Base-by-base conservation (phyloP, 2,888 invertebrate genomes). In the Dendrolimus pini region DNA sequence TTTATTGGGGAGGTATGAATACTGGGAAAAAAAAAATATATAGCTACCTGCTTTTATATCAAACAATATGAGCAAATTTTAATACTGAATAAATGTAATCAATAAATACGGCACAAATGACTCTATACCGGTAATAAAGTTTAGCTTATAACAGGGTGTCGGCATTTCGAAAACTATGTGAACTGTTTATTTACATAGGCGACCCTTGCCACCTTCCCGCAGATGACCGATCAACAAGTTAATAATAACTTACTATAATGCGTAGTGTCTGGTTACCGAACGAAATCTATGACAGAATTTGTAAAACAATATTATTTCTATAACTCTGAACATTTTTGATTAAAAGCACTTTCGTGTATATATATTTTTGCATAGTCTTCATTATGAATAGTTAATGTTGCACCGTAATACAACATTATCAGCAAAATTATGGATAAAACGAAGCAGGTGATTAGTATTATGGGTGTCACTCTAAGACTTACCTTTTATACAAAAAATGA, bases 211-310 rank as follows among this genome's bases (percentile, higher is more conserved):
- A 52, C 55, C 54, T 54, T 30, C 30, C 30, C 7, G 18, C 30
- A 66, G 65, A 61, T 60, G 67, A 73, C 70, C 64, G 65, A 76
- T 78, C 76, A 71, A 74, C 70, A 74, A 75, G 82, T 80, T 83
- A 83, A 78, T 82, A 80, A 78, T 82, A 83, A 82, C 78, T 78
- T 76, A 71, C 70, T 75, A 47, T 47, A 80, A 74, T 82, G 82
- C 85, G 86, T 78, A 85, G 86, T 85, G 82, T 82, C 85, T 81
- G 76, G 78, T 85, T 81, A 81, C 84, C 74, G 72, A 75, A 71
- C 68, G 74, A 71, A 76, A 74, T 70, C 62, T 61, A 66, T 70
- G 69, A 72, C 75, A 77, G 71, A 69, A 65, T 68, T 71, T 66
- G 65, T 65, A 69, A 65, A 67, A 67, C 65, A 67, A 67, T 70